Base-by-base conservation (phyloP, 2,888 invertebrate species). In the Noctua janthe region DNA sequence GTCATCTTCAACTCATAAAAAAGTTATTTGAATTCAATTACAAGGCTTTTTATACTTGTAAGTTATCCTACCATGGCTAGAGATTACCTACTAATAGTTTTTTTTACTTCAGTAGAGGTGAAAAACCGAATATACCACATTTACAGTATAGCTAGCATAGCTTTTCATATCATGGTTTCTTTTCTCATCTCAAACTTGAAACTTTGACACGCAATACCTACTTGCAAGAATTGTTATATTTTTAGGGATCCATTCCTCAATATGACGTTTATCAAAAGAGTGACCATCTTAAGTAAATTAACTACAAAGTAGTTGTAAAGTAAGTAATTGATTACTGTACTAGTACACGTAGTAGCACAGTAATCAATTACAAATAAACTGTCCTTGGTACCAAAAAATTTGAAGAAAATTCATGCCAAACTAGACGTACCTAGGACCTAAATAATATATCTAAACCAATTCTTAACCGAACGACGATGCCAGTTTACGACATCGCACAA, bases 21-120 rank as follows among this genome's bases (percentile, higher is more conserved):
- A 80, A 79, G 43, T 49, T 56, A 56, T n/a, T 81, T 81, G 56
- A 51, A 75, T 56, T 81, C 67, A 59, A 82, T 82, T 39, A 76
- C n/a, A 47, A 29, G 49, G 29, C 0, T 56, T 76, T 62, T 67
- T 80, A 20, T 74, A 20, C 47, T 74, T 73, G n/a, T 20, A 47
- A 10, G 20, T 15, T 39, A 80, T 81, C 23, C 51, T 62, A 23
- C 43, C 51, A 35, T 67, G 71, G 64, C 7, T 11, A 13, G 10
- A 15, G 35, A 76, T 76, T 43, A 7, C 62, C 1, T 8, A 76
- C 23, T n/a, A 62, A 64, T 71, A 0, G 1, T 11, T 54, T 80
- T 80, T 80, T 80, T 79, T 80, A 29, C 59, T 54, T 11, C 1
- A 29, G 6, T 43, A n/a, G 7, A 43, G 54, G 11, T 82, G 54